Percentiles rank a stretch among this genome's conserved stretches.
Evolutionary conservation across 2,113 vertebrate genomes (phyloP).

Genomic region (Sinocyclocheilus grahami): DNA sequence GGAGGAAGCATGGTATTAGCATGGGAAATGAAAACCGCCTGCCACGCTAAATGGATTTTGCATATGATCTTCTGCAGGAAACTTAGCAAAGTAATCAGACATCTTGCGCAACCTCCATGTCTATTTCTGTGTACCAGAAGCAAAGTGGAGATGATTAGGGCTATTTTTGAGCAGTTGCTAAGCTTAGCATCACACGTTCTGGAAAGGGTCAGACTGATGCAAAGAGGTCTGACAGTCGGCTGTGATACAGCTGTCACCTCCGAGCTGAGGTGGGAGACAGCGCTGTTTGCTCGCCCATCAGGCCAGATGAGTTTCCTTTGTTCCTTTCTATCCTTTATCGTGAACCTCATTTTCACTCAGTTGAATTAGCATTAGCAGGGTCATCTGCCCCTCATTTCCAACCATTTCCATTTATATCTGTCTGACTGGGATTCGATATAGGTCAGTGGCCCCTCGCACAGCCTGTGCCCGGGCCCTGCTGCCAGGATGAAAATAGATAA

Average conservation of each 20-base stretch:
- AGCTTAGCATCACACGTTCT: constrained; percentile 28
- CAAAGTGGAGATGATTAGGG: constrained; percentile 45
- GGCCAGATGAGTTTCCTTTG: neutral
- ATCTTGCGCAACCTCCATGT: constrained; percentile 52
- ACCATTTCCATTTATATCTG: constrained; percentile 30
- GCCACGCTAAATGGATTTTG: constrained; percentile 59
- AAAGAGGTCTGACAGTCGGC: constrained; percentile 21
- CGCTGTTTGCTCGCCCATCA: neutral
- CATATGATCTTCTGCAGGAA: constrained; percentile 55
- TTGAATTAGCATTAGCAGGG: constrained; percentile 25
- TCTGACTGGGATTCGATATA: constrained; percentile 13
- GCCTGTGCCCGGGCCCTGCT: neutral
- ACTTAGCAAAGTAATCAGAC: constrained; percentile 60
- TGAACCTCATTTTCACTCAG: neutral
- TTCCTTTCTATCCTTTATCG: neutral
- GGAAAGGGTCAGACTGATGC: constrained; percentile 17
- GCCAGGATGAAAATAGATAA: constrained; percentile 29
- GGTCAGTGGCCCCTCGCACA: constrained; percentile 12
- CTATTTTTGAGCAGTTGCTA: constrained; percentile 59
- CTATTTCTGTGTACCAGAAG: constrained; percentile 52
- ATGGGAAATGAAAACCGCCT: constrained; percentile 55
- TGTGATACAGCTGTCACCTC: constrained; percentile 36
- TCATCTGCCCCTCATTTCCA: constrained; percentile 36
- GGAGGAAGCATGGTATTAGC: constrained; percentile 51
- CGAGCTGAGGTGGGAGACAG: neutral